A percentile compares a stretch with the other conserved stretches of the same genome.
These are phyloP conservation scores for Antheraea mylitta DNA, from an alignment of 1,140 invertebrate genomes.

Conservation along the genomic window DNA sequence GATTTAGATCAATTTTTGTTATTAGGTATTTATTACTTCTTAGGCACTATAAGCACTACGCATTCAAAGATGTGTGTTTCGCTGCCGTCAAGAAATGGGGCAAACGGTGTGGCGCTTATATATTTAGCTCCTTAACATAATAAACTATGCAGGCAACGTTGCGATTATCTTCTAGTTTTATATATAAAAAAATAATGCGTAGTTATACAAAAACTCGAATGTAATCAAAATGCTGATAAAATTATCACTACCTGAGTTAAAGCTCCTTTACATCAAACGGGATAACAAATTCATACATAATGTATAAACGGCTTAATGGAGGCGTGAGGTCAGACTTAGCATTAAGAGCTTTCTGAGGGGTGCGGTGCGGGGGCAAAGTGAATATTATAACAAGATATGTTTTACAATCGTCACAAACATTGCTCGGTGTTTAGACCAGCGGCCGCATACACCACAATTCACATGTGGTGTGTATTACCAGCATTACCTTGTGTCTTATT, in stretches of 20 bases:
- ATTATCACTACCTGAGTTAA: conserved; percentile 72
- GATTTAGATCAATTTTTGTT: no score
- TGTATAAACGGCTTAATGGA: conserved; percentile 77
- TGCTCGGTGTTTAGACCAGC: not conserved
- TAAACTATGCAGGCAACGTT: no score
- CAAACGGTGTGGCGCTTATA: no score
- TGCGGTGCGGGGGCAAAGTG: conserved; percentile 59
- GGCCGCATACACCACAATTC: not conserved
- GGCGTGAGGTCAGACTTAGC: conserved; percentile 73
- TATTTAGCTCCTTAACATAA: no score
- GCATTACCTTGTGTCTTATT: no score
- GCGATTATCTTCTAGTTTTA: no score
- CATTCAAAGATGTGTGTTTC: no score
- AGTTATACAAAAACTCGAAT: not conserved
- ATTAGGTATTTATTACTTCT: no score
- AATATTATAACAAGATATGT: conserved; percentile 75
- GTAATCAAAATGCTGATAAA: conserved; percentile 56
- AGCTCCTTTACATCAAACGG: conserved; percentile 77
- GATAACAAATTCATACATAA: conserved; percentile 78
- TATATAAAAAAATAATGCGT: no score
- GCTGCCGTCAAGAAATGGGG: no score
- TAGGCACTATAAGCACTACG: no score
- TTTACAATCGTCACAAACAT: conserved; percentile 44
- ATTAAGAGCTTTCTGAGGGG: conserved; percentile 74
- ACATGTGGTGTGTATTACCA: not conserved